Conservation (phyloP, 2,888 invertebrate genomes). For the Drosophila cognata region DNA sequence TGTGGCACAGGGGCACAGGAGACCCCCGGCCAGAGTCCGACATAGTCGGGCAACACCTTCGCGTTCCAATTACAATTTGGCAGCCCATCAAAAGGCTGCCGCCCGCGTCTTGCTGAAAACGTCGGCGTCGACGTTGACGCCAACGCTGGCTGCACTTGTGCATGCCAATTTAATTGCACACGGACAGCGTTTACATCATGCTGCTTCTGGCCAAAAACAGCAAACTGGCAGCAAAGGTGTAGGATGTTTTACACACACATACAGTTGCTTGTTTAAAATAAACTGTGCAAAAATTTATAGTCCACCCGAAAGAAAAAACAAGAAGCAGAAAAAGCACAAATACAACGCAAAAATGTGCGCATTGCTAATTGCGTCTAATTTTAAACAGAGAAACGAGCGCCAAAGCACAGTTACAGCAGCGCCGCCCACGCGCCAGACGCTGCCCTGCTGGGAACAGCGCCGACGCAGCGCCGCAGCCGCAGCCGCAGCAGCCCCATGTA, state of each 20-base stretch:
- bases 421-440: constrained; percentile 73
- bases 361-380: constrained; percentile 77
- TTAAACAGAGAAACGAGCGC: constrained; percentile 59
- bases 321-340: constrained; percentile 31
- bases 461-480: constrained; percentile 29
- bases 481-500: constrained; percentile 56
- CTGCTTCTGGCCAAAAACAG: constrained; percentile 70
- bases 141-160: constrained; percentile 69
- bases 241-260: constrained; percentile 65
- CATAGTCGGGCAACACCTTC: constrained; percentile 69
- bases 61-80: constrained; percentile 83
- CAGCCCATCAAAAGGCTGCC: constrained; percentile 77
- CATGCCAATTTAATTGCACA: constrained; percentile 80
- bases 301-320: constrained; percentile 37
- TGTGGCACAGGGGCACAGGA: constrained; percentile 1
- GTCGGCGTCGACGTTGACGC: constrained; percentile 15
- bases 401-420: constrained; percentile 52
- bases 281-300: constrained; percentile 76
- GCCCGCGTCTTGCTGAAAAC: constrained; percentile 52
- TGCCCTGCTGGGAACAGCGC: constrained; percentile 56
- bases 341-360: constrained; percentile 70
- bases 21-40: constrained; percentile 43
- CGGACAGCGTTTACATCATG: constrained; percentile 75
- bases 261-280: constrained; percentile 68
- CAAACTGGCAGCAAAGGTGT: constrained; percentile 64